phyloP scores from a whole-genome alignment of 2,888 invertebrate species.

The Ochlodes sylvanus region DNA sequence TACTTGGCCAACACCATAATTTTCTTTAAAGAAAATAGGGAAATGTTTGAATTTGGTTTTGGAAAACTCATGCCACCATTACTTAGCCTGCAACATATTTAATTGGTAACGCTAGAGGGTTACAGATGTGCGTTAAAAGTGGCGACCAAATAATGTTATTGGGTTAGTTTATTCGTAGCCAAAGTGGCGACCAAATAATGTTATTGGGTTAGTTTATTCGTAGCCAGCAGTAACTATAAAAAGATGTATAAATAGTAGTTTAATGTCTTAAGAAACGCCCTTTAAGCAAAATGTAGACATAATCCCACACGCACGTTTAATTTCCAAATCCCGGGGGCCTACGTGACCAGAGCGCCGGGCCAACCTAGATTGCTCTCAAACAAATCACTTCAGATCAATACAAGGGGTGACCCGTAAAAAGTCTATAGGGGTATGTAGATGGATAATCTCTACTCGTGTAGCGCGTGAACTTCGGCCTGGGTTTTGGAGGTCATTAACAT shows the following conservation, averaged over 20 bases:
- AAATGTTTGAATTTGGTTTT: too few species aligned
- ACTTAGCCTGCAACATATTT: background rate
- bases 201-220: too few species aligned
- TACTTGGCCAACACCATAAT: background rate
- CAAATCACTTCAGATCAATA: constrained; percentile 74
- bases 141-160: too few species aligned
- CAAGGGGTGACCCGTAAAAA: constrained; percentile 74
- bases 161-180: too few species aligned
- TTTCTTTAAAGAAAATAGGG: background rate
- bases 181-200: too few species aligned
- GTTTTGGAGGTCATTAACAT: constrained; percentile 85
- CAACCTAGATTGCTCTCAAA: constrained; percentile 75
- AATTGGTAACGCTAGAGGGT: background rate
- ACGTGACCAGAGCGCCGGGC: constrained; percentile 52
- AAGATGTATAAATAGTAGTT: background rate
- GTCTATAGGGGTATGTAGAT: constrained; percentile 66
- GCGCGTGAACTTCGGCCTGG: constrained; percentile 83
- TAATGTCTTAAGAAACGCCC: background rate
- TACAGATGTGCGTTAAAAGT: too few species aligned
- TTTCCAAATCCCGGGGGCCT: constrained; percentile 45
- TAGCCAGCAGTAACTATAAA: background rate
- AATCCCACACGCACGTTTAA: constrained; percentile 8
- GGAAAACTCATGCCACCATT: too few species aligned
- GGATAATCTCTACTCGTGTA: constrained; percentile 76
- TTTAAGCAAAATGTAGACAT: constrained; percentile 4